Evolutionary conservation across 92 coral and sea anemone genomes (phyloP).

Genomic region (Porites divaricata): DNA sequence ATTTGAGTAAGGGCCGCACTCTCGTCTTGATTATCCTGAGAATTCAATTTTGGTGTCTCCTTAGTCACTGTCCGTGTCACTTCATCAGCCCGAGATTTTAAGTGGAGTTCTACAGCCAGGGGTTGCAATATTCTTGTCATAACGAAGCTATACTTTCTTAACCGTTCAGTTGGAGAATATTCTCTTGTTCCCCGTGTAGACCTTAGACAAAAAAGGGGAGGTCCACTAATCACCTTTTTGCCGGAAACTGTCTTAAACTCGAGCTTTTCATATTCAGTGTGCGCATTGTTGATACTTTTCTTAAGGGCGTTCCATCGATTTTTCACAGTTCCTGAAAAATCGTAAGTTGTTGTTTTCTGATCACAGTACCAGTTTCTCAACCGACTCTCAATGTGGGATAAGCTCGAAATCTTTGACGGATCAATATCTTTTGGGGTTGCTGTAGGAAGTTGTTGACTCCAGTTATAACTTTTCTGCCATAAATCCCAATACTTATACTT

Average conservation of each 20-base stretch:
- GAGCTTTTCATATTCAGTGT: constrained; percentile 19
- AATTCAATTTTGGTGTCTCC: constrained; percentile 30
- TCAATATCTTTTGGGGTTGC: constrained; percentile 23
- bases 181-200: constrained; percentile 27
- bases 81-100: constrained; percentile 37
- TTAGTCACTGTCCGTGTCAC: not conserved
- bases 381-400: constrained; percentile 39
- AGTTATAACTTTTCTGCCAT: constrained; percentile 57
- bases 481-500: not conserved
- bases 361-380: constrained; percentile 47
- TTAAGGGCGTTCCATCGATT: constrained; percentile 34
- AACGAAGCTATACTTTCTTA: constrained; percentile 52
- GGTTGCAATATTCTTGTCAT: constrained; percentile 37
- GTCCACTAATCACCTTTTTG: constrained; percentile 24
- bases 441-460: constrained; percentile 47
- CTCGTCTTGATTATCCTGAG: not conserved
- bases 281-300: constrained; percentile 17
- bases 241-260: not conserved
- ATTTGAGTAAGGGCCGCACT: not conserved
- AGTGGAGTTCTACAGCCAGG: constrained; percentile 38
- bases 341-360: constrained; percentile 35
- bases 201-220: constrained; percentile 53
- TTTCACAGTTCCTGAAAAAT: constrained; percentile 18
- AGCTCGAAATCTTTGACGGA: constrained; percentile 11
- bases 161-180: constrained; percentile 14